A percentile compares a stretch with the other conserved stretches of the same genome.
Evolutionary conservation across 1,140 invertebrate species (phyloP).

Genomic region (Scaptomyza pallida): DNA sequence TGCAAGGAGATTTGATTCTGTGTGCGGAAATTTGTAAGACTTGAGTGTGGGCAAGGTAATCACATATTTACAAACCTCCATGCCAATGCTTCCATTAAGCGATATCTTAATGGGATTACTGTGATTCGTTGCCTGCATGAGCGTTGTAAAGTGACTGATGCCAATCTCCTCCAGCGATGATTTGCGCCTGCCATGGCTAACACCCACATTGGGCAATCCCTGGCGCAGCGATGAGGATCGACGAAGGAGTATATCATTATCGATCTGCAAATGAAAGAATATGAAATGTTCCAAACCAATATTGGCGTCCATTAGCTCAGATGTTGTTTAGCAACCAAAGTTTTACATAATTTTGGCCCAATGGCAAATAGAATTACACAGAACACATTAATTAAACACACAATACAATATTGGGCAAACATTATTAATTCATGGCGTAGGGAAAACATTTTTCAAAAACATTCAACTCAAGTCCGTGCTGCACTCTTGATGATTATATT

Average conservation of each 20-base stretch:
- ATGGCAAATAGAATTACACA: slow-evolving; percentile 34
- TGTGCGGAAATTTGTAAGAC: not conserved
- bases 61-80: slow-evolving; percentile 87
- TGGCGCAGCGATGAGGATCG: slow-evolving; percentile 93
- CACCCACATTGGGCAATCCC: slow-evolving; percentile 86
- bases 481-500: slow-evolving; percentile 18
- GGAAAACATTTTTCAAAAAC: slow-evolving; percentile 25
- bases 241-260: slow-evolving; percentile 92
- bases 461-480: slow-evolving; percentile 32
- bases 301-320: slow-evolving; percentile 34
- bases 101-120: slow-evolving; percentile 92
- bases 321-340: slow-evolving; percentile 2
- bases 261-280: slow-evolving; percentile 77
- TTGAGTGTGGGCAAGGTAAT: not conserved
- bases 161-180: slow-evolving; percentile 94
- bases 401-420: slow-evolving; percentile 43
- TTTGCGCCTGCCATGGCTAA: slow-evolving; percentile 87
- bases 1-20: slow-evolving; percentile 77
- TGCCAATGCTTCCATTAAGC: slow-evolving; percentile 92
- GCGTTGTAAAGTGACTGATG: slow-evolving; percentile 88
- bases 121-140: slow-evolving; percentile 87
- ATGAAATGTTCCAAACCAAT: slow-evolving; percentile 43
- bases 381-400: slow-evolving; percentile 38
- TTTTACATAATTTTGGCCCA: slow-evolving; percentile 12
- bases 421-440: slow-evolving; percentile 12